Conservation (phyloP, 2,113 vertebrate species). For the Megaceryle torquata region DNA sequence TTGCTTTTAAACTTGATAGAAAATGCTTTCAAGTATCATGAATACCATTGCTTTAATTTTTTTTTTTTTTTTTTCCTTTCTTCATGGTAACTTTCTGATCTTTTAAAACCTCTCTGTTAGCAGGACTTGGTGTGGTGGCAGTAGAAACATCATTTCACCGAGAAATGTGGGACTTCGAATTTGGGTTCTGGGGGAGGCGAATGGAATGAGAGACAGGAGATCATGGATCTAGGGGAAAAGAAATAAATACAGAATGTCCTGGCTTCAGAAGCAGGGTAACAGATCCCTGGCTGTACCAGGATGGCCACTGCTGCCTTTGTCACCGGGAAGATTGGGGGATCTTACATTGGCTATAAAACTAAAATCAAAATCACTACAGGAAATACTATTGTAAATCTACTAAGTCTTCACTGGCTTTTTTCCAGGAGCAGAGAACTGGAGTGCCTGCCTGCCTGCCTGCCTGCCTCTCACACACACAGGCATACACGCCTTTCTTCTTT, state of each 20-base stretch:
- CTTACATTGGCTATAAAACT: not conserved
- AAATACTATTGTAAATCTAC: not conserved
- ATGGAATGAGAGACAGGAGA: fast-evolving
- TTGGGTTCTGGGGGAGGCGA: not conserved
- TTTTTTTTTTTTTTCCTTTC: not conserved
- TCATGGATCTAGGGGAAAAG: not conserved
- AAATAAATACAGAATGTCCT: too few relatives aligned
- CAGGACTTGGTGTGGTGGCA: not conserved
- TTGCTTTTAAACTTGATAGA: not conserved
- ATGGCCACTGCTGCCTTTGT: not conserved
- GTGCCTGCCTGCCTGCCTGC: fast-evolving
- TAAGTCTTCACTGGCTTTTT: not conserved
- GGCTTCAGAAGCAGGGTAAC: not conserved
- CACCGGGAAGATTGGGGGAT: not conserved
- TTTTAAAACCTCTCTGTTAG: not conserved
- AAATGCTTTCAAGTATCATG: not conserved
- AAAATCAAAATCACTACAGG: not conserved
- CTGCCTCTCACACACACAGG: not conserved
- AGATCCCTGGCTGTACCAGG: not conserved
- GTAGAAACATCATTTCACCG: not conserved
- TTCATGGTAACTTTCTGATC: not conserved
- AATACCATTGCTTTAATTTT: not conserved
- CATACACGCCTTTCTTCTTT: not conserved
- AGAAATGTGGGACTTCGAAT: not conserved
- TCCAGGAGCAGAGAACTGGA: not conserved